phyloP scores from a whole-genome alignment of 1,140 invertebrate genomes.

The Delia radicum region DNA sequence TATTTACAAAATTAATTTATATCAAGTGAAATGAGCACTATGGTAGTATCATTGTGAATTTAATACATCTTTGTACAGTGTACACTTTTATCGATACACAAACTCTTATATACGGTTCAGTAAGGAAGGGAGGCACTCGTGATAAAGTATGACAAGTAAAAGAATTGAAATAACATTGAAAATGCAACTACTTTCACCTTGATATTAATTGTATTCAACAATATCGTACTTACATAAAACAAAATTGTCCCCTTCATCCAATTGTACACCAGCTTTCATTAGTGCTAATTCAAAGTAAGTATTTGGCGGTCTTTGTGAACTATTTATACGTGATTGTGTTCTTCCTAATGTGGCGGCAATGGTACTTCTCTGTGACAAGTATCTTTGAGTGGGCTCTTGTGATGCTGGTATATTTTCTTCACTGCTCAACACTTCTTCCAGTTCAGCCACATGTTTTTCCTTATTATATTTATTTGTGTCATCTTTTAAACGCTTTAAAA shows the following conservation, averaged over 20 bases:
- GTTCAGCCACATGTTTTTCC: not conserved
- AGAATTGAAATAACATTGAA: no score
- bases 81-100: no score
- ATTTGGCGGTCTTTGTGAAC: conserved; percentile 43
- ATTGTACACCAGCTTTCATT: conserved; percentile 42
- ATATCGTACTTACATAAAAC: conserved; percentile 34
- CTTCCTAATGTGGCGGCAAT: conserved; percentile 45
- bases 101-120: no score
- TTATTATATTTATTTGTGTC: not conserved
- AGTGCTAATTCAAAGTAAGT: conserved; percentile 51
- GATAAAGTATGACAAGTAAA: no score
- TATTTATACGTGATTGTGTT: conserved; percentile 39
- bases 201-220: no score
- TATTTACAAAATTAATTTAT: no score
- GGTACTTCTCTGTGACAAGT: conserved; percentile 49
- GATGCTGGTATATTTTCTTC: conserved; percentile 49
- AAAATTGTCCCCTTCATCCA: conserved; percentile 44
- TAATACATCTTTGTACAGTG: no score
- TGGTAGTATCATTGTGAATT: no score
- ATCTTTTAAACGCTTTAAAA: not conserved
- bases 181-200: no score
- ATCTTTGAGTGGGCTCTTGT: conserved; percentile 50
- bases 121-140: no score
- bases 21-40: no score
- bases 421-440: conserved; percentile 32